Percentiles rank a stretch among this genome's conserved stretches.
phyloP scores from a whole-genome alignment of 2,113 vertebrate species.

The Gasterosteus aculeatus region DNA sequence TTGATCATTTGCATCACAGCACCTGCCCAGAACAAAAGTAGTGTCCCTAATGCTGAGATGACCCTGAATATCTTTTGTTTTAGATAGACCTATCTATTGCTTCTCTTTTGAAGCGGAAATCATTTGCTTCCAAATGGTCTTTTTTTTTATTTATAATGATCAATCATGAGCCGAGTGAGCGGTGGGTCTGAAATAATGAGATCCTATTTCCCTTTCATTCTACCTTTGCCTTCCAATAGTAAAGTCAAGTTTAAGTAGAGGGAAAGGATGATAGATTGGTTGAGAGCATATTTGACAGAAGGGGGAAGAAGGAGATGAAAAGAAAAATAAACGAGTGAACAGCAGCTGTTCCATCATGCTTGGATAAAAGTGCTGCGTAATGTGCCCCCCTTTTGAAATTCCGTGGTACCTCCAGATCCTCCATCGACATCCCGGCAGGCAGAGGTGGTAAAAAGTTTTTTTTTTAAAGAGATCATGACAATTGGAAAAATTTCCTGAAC shows the following conservation, averaged over 20 bases:
- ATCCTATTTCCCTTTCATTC: conserved; percentile 72
- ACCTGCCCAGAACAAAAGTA: conserved; percentile 11
- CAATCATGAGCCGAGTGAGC: conserved; percentile 63
- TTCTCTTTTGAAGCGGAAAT: conserved; percentile 56
- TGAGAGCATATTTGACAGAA: conserved; percentile 61
- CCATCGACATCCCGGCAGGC: conserved; percentile 50
- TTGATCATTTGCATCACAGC: conserved; percentile 48
- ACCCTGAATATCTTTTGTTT: conserved; percentile 42
- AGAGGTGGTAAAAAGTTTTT: conserved; percentile 50
- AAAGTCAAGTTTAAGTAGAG: conserved; percentile 65
- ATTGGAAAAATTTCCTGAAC: conserved; percentile 77
- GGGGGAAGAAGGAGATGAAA: conserved; percentile 30
- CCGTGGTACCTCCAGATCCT: conserved; percentile 36
- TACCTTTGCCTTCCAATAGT: conserved; percentile 64
- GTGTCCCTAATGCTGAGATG: conserved; percentile 40
- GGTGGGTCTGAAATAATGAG: conserved; percentile 77
- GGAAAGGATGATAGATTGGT: conserved; percentile 64
- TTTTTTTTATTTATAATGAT: conserved; percentile 70
- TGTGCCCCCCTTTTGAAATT: conserved; percentile 47
- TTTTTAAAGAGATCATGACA: conserved; percentile 71
- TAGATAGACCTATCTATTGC: conserved; percentile 48
- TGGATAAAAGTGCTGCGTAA: conserved; percentile 74
- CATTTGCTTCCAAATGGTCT: conserved; percentile 65
- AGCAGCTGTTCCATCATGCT: conserved; percentile 63
- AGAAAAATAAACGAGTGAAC: conserved; percentile 45